Conservation (phyloP, 1,140 invertebrate genomes). For the Zelostemma sp. region DNA sequence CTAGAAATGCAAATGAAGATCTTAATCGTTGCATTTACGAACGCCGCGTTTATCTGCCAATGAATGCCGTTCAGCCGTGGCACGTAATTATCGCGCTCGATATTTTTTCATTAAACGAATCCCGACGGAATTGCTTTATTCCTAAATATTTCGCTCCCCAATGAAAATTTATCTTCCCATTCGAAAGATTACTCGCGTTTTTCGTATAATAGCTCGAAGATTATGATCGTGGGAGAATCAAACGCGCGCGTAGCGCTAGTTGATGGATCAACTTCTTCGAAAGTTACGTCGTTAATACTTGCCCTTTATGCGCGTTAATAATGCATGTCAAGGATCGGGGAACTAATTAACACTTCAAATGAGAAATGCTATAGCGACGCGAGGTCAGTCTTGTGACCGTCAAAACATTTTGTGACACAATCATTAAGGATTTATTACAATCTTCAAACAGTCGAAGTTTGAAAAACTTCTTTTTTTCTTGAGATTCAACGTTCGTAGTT, state of each 20-base stretch:
- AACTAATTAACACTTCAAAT: slow-evolving; percentile 50
- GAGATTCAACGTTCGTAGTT: too few relatives aligned
- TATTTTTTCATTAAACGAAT: background rate
- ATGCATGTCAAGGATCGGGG: slow-evolving; percentile 47
- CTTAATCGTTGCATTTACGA: slow-evolving; percentile 43
- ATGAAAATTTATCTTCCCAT: too few relatives aligned
- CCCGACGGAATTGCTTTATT: too few relatives aligned
- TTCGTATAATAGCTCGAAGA: too few relatives aligned
- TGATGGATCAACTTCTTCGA: slow-evolving; percentile 17
- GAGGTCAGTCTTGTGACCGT: too few relatives aligned
- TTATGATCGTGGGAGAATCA: background rate
- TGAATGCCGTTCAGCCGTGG: slow-evolving; percentile 31
- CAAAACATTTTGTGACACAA: too few relatives aligned
- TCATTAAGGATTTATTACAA: too few relatives aligned
- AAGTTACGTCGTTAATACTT: slow-evolving; percentile 45
- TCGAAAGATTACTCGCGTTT: too few relatives aligned
- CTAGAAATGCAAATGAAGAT: slow-evolving; percentile 46
- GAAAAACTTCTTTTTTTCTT: too few relatives aligned
- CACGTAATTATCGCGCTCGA: background rate
- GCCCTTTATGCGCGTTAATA: slow-evolving; percentile 42
- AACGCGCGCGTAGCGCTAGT: background rate
- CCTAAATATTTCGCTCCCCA: too few relatives aligned
- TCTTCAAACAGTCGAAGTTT: too few relatives aligned
- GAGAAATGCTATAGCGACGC: too few relatives aligned
- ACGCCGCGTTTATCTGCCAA: slow-evolving; percentile 35